Conservation (phyloP, 2,888 invertebrate genomes). For the Agonopterix heracliana region DNA sequence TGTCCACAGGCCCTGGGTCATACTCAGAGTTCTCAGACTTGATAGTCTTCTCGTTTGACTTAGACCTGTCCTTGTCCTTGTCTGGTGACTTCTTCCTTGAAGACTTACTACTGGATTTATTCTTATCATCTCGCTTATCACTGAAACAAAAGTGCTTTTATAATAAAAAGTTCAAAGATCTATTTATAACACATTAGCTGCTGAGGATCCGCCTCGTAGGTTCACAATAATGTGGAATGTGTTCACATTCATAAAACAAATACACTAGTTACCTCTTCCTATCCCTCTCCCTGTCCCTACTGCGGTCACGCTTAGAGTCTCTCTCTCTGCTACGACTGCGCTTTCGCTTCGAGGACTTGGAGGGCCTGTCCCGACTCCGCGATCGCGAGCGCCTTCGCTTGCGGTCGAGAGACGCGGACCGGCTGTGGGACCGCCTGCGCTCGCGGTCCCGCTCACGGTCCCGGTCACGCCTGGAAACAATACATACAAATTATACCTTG, state of each 20-base stretch:
- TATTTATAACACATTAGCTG: neutral
- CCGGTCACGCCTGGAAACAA: constrained; percentile 53
- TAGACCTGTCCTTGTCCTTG: constrained; percentile 58
- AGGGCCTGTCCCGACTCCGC: constrained; percentile 55
- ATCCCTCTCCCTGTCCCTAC: constrained; percentile 59
- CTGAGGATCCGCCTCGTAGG: too few relatives aligned
- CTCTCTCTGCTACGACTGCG: constrained; percentile 81
- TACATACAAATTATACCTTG: neutral
- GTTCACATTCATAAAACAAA: too few relatives aligned
- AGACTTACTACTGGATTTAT: constrained; percentile 76
- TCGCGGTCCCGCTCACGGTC: constrained; percentile 63
- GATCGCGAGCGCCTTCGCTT: constrained; percentile 69
- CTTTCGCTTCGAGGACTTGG: constrained; percentile 78
- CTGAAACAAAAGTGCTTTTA: constrained; percentile 25
- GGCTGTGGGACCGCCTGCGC: constrained; percentile 77
- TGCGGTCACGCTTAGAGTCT: constrained; percentile 74
- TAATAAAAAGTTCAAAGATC: neutral
- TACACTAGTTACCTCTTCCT: constrained; percentile 25
- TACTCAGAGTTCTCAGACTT: constrained; percentile 80
- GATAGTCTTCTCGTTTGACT: constrained; percentile 74
- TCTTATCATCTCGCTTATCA: constrained; percentile 80
- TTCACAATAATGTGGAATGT: too few relatives aligned
- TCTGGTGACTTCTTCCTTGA: constrained; percentile 71
- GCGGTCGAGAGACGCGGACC: constrained; percentile 76
- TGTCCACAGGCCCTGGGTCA: constrained; percentile 84